Evolutionary conservation across 2,888 invertebrate species (phyloP).

Genomic region (Girardia tigrina): DNA sequence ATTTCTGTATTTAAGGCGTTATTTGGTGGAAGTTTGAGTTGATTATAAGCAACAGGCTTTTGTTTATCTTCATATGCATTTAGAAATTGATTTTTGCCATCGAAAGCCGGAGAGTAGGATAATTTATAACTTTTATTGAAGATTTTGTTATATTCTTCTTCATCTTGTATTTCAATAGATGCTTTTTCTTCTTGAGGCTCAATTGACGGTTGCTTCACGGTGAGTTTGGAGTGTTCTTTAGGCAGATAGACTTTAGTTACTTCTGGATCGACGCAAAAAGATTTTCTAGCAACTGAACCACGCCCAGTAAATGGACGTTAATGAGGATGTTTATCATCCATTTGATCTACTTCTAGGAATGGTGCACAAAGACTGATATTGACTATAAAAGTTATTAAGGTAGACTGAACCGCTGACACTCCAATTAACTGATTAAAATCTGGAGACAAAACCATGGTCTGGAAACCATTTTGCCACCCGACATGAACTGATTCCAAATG

Average conservation of each 20-base stretch:
- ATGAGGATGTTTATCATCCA: neutral
- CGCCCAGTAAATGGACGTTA: neutral
- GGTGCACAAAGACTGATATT: conserved; percentile 58
- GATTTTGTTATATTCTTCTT: neutral
- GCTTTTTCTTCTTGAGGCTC: neutral
- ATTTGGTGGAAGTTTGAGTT: too few relatives aligned
- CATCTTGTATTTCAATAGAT: neutral
- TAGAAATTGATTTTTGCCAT: neutral
- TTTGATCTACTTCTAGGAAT: conserved; percentile 16
- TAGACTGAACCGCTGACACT: conserved; percentile 71
- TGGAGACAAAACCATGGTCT: conserved; percentile 68
- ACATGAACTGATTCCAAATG: conserved; percentile 69
- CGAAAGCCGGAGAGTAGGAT: neutral
- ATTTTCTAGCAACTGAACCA: neutral
- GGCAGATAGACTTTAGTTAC: neutral
- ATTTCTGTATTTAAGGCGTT: too few relatives aligned
- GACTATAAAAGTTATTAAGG: conserved; percentile 71
- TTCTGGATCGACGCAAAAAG: neutral
- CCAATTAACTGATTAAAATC: conserved; percentile 68
- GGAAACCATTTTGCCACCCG: conserved; percentile 63
- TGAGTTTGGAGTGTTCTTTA: neutral
- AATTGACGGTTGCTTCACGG: neutral
- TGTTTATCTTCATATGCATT: neutral
- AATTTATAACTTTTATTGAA: neutral
- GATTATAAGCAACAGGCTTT: neutral